Conservation (phyloP, 2,888 invertebrate genomes). For the Gisinianus flammeolus region DNA sequence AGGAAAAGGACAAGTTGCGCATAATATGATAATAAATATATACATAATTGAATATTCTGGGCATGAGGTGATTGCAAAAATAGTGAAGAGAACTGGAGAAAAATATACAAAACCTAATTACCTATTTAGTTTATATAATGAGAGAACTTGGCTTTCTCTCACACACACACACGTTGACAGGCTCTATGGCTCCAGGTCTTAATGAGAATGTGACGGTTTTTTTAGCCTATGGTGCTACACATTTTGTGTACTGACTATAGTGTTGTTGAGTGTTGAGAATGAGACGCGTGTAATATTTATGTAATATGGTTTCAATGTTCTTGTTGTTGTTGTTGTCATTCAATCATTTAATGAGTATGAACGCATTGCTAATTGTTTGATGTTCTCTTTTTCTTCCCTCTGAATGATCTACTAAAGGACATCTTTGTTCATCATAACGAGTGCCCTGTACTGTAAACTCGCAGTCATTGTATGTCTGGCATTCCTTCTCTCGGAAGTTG, state of each 20-base stretch:
- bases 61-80: background rate
- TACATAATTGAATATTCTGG: background rate
- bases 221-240: background rate
- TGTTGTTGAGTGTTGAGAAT: background rate
- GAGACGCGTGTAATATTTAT: background rate
- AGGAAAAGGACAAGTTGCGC: background rate
- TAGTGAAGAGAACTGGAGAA: background rate
- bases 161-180: background rate
- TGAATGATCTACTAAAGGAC: conserved; percentile 73
- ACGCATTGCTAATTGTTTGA: conserved; percentile 22
- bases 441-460: conserved; percentile 94
- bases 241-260: too few species aligned
- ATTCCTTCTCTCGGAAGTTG: conserved; percentile 92
- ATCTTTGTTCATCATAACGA: conserved; percentile 92
- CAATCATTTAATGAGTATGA: conserved; percentile 29
- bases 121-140: background rate
- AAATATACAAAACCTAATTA: conserved; percentile 11
- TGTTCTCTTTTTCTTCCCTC: conserved; percentile 12
- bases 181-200: background rate
- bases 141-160: background rate
- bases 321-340: conserved; percentile 19
- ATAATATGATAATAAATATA: background rate
- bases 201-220: background rate
- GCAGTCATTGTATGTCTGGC: conserved; percentile 92
- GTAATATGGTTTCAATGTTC: too few species aligned